Base-by-base conservation (phyloP, 2,113 vertebrate genomes). In the Alouatta palliata region DNA sequence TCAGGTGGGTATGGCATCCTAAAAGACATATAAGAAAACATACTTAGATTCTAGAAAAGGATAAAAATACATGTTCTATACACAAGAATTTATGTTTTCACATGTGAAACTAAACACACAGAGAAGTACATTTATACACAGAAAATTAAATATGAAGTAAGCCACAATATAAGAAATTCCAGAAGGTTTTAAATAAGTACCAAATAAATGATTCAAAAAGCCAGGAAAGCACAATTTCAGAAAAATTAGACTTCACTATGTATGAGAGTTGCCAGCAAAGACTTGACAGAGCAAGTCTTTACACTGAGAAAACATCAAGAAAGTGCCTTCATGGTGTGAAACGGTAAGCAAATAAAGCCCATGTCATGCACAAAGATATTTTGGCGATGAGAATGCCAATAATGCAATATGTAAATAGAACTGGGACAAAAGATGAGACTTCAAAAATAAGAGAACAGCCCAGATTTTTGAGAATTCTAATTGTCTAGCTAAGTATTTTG, bases 61-160 rank as follows among this genome's bases (percentile, higher is more conserved):
- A 52, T 85, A 96, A 77, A 87, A 93, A 89, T 87, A 87, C 68
- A 87, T 84, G 3, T 21, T 27, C 8, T 45, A 35, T 86, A 90
- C 27, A 47, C 10, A n/a, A 91, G 43, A 70, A 70, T 40, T 79
- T 73, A 87, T 93, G 25, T 93, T 89, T 54, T 95, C 58, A 75
- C 68, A 91, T 85, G 35, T 84, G 27, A 96, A 93, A 68, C 23
- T 84, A 75, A 73, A 58, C 25, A 85, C 14, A 80, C 25, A 40
- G 45, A 25, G 32, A 86, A 86, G 8, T 20, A 43, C 30, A 92
- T 40, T 83, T 17, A 84, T 75, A 52, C 10, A 75, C 3, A 73
- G 16, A 86, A 90, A 97, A 84, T 80, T 92, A 68, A 90, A 87
- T 94, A 77, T 70, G n/a, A 14, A 35, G 5, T 37, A 89, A 56